A percentile compares a stretch with the other conserved stretches of the same genome.
Conservation (phyloP, 2,113 vertebrate genomes). For the Nyctereutes procyonoides region DNA sequence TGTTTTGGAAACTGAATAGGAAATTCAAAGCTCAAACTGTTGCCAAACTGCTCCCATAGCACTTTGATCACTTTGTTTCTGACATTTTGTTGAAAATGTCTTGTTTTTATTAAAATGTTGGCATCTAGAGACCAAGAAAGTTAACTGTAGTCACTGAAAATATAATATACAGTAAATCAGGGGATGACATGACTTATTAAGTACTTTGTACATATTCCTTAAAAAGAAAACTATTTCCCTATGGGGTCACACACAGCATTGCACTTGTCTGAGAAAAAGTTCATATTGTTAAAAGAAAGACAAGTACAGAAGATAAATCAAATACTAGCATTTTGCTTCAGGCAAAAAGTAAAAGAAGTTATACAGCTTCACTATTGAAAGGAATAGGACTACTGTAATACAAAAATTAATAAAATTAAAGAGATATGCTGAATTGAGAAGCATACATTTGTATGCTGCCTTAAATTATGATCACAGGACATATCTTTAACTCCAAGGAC, state of each 20-base stretch:
- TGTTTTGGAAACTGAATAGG: conserved; percentile 88
- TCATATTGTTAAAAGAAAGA: conserved; percentile 84
- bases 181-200: conserved; percentile 87
- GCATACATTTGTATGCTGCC: conserved; percentile 6
- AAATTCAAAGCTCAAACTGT: conserved; percentile 89
- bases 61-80: conserved; percentile 88
- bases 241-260: conserved; percentile 83
- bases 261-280: conserved; percentile 81
- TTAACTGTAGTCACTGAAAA: conserved; percentile 86
- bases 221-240: conserved; percentile 84
- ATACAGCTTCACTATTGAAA: conserved; percentile 70
- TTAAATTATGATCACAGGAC: conserved; percentile 69
- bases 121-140: conserved; percentile 86
- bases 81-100: conserved; percentile 89
- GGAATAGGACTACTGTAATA: conserved; percentile 65
- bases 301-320: conserved; percentile 84
- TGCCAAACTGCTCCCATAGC: conserved; percentile 87
- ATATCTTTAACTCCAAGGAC: conserved; percentile 66
- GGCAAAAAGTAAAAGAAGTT: conserved; percentile 73
- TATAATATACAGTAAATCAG: conserved; percentile 84
- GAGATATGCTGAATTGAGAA: conserved; percentile 51
- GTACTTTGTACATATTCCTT: conserved; percentile 85
- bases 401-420: conserved; percentile 80
- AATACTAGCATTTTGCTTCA: conserved; percentile 70
- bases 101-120: conserved; percentile 91